Conservation (phyloP, 2,888 invertebrate genomes). For the Teleogryllus oceanicus region DNA sequence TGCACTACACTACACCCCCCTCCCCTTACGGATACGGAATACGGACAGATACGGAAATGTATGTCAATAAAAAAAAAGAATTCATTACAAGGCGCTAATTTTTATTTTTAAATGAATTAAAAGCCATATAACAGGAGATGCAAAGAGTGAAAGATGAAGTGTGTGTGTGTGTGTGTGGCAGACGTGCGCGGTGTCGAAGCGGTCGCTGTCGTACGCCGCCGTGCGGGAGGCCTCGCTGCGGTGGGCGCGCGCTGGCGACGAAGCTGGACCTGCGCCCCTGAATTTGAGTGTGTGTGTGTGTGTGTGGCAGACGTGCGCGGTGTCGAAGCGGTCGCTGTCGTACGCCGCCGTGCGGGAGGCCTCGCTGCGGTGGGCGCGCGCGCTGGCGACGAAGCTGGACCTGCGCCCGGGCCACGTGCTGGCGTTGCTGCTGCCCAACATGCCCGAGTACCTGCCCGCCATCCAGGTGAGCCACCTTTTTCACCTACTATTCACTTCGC, state of each 20-base stretch:
- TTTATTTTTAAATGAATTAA: too few species aligned
- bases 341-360: constrained; percentile 59
- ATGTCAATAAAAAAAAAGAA: too few species aligned
- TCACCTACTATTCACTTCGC: too few species aligned
- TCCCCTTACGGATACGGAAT: too few species aligned
- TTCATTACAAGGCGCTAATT: too few species aligned
- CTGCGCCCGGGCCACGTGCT: constrained; percentile 61
- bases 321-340: constrained; percentile 62
- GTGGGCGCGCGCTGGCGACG: constrained; percentile 56
- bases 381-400: constrained; percentile 55
- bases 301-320: constrained; percentile 61
- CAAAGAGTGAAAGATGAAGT: too few species aligned
- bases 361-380: constrained; percentile 55
- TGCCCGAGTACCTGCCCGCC: constrained; percentile 65
- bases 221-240: constrained; percentile 55
- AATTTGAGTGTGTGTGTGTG: neutral
- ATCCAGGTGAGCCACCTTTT: constrained; percentile 48
- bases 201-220: constrained; percentile 62
- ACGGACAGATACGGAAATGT: too few species aligned
- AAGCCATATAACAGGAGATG: too few species aligned
- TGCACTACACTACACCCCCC: too few species aligned
- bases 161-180: constrained; percentile 43
- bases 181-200: constrained; percentile 66
- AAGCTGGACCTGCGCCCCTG: constrained; percentile 56
- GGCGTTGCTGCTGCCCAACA: constrained; percentile 65